Conservation (phyloP, 2,113 vertebrate species). For the Gracilinanus agilis region DNA sequence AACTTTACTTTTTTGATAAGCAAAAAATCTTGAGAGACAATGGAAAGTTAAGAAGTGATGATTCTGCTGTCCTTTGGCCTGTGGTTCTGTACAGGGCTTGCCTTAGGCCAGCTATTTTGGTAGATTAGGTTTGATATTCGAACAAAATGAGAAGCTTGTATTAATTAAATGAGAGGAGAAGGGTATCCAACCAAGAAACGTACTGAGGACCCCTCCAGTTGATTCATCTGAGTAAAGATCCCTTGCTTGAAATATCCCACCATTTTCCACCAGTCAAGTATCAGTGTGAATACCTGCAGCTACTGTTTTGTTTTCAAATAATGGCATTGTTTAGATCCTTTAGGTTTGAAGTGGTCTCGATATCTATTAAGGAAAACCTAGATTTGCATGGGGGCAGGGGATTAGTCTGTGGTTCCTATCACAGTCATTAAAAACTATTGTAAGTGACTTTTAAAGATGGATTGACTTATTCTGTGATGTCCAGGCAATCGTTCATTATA, state of each 20-base stretch:
- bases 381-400: background rate
- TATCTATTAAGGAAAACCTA: background rate
- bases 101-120: background rate
- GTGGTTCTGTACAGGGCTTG: background rate
- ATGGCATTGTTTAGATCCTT: background rate
- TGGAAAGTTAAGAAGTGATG: background rate
- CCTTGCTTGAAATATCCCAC: background rate
- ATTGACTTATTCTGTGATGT: background rate
- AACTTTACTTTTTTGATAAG: conserved; percentile 20
- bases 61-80: background rate
- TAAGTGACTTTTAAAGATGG: background rate
- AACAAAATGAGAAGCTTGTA: background rate
- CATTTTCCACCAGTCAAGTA: background rate
- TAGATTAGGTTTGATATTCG: background rate
- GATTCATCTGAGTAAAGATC: background rate
- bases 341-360: background rate
- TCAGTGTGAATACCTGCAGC: background rate
- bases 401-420: background rate
- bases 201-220: background rate
- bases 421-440: background rate
- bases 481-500: background rate
- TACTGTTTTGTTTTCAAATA: background rate
- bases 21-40: conserved; percentile 9
- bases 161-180: background rate
- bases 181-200: background rate